Evolutionary conservation across 2,888 invertebrate species (phyloP), one percentile per base, ranked within the genome.

Genomic region (Caenorhabditis doughertyi): DNA sequence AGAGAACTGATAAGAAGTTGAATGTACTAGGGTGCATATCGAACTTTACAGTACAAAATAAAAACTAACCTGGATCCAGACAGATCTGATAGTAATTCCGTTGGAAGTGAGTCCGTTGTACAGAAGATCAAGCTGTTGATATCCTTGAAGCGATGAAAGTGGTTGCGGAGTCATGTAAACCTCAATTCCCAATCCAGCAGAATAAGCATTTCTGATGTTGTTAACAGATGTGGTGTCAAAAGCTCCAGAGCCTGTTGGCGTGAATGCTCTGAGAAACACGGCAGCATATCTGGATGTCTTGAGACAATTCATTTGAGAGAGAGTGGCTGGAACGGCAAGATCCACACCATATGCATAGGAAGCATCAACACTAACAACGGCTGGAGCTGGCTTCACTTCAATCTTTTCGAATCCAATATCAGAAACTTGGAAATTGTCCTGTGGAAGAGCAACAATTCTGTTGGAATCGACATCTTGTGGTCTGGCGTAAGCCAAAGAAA

Each of bases 161-260:
- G 82, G 81, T 27, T 77, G 71, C 18, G 86, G 86, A 51, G 86
- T 86, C 81, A 87, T 84, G 83, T 85, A 87, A 11, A 84, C 85
- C 25, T 86, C 87, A 49, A 83, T 82, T 44, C 84, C 85, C 23
- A 87, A 60, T 44, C 84, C 84, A 29, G 79, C 84, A 21, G 64
- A 55, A 44, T 85, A 83, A 11, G 87, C 87, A 47, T 84, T 84
- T 23, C 68, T 56, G 67, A 87, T 81, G 67, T 81, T 85, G 5
- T 32, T 29, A 18, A 77, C 74, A 1, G 82, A 65, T 27, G 79
- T 86, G 13, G 49, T 67, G 58, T 87, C 86, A 68, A 83, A 85
- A 13, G 65, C 51, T 42, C 87, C 87, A 32, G 42, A 29, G 35
- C 84, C 85, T 47, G 67, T 68, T 27, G 87, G 86, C 27, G 55